Evolutionary conservation across 30 jellyfish, hydroid and myxozoan species (phyloP).

Genomic region (Catostylus mosaicus): DNA sequence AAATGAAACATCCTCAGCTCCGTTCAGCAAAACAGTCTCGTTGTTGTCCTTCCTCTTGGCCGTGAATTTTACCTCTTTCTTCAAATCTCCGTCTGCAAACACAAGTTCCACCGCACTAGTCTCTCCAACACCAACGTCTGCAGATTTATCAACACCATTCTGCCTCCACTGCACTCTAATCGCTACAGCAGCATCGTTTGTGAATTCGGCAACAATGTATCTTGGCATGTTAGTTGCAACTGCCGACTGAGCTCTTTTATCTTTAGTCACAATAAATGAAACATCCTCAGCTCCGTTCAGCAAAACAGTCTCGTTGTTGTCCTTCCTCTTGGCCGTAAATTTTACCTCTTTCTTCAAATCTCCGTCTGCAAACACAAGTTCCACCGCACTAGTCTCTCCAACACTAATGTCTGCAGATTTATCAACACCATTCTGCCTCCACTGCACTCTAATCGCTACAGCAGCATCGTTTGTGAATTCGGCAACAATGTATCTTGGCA

Average conservation of each 20-base stretch:
- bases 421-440: conserved; percentile 12
- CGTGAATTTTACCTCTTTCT: conserved; percentile 9
- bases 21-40: conserved; percentile 9
- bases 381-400: neutral
- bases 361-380: conserved; percentile 16
- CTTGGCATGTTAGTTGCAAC: conserved; percentile 16
- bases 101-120: neutral
- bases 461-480: conserved; percentile 7
- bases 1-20: conserved; percentile 1
- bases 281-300: conserved; percentile 5
- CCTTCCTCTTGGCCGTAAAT: conserved; percentile 19
- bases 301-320: conserved; percentile 10
- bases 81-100: conserved; percentile 12
- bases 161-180: conserved; percentile 5
- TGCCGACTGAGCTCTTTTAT: conserved; percentile 1
- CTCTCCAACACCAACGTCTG: conserved; percentile 10
- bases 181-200: conserved; percentile 13
- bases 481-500: conserved; percentile 15
- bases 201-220: conserved; percentile 12
- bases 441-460: conserved; percentile 1
- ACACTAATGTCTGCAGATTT: conserved; percentile 1
- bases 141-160: conserved; percentile 2
- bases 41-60: conserved; percentile 22
- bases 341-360: conserved; percentile 8
- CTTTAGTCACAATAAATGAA: conserved; percentile 1